These are phyloP conservation scores for Clanis bilineata DNA, from an alignment of 2,888 invertebrate species.

Conservation along the genomic window DNA sequence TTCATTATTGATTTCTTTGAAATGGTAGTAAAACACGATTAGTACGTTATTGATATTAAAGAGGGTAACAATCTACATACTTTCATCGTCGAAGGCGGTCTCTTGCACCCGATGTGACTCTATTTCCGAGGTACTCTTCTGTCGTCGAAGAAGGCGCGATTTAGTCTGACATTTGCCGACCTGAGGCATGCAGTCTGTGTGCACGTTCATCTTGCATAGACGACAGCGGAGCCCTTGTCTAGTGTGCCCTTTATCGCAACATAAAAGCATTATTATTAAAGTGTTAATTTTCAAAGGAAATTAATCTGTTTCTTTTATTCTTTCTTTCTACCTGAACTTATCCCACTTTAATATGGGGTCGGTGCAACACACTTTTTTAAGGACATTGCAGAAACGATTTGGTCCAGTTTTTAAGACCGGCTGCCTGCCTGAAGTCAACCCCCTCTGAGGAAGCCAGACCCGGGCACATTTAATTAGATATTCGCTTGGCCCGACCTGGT, in stretches of 20 bases:
- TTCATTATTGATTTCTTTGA: neutral
- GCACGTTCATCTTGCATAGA: conserved; percentile 95
- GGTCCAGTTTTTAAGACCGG: no score
- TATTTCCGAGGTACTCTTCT: conserved; percentile 94
- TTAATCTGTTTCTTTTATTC: no score
- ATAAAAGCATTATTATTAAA: neutral
- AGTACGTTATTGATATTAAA: neutral
- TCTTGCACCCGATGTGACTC: conserved; percentile 86
- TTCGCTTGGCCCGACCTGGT: no score
- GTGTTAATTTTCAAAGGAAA: no score
- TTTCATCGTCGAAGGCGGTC: conserved; percentile 87
- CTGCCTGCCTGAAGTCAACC: no score
- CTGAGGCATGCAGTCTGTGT: conserved; percentile 93
- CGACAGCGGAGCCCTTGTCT: conserved; percentile 95
- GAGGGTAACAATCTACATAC: conserved; percentile 78
- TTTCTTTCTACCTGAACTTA: no score
- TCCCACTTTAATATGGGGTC: no score
- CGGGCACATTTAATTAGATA: no score
- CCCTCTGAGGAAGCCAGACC: no score
- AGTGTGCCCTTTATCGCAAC: conserved; percentile 87
- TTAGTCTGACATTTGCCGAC: conserved; percentile 93
- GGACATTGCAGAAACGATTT: no score
- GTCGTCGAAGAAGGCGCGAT: conserved; percentile 90
- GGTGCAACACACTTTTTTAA: no score
- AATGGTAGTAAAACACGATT: neutral